phyloP scores from a whole-genome alignment of 2,113 vertebrate species.

The Brienomyrus brachyistius region DNA sequence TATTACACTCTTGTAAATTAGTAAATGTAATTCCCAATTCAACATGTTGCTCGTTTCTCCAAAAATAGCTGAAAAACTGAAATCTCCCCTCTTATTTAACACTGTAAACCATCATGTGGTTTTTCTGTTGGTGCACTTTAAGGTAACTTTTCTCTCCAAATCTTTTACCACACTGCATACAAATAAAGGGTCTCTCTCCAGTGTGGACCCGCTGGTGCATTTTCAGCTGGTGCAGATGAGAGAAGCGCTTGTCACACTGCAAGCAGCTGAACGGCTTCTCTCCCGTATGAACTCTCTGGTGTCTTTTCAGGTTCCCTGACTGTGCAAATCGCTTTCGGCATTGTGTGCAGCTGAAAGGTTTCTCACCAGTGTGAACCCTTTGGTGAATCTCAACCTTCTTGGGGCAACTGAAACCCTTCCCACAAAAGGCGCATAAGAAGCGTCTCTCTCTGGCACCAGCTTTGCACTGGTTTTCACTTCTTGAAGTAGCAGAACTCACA shows the following conservation, averaged over 20 bases:
- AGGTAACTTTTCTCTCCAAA: conserved; percentile 23
- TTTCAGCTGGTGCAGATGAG: conserved; percentile 21
- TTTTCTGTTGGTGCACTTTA: conserved; percentile 24
- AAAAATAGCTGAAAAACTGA: not conserved
- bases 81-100: not conserved
- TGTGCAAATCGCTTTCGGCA: conserved; percentile 21
- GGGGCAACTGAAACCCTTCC: conserved; percentile 20
- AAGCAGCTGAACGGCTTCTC: conserved; percentile 20
- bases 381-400: conserved; percentile 25
- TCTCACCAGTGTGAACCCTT: conserved; percentile 20
- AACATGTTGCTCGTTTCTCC: not conserved
- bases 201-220: conserved; percentile 21
- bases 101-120: conserved; percentile 4
- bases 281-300: conserved; percentile 20
- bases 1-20: not conserved
- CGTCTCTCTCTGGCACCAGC: not conserved
- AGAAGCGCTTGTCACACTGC: conserved; percentile 23
- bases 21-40: not conserved
- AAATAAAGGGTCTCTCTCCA: conserved; percentile 34
- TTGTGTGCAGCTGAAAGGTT: conserved; percentile 20
- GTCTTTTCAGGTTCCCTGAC: conserved; percentile 22
- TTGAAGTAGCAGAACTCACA: not conserved
- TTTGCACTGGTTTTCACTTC: not conserved
- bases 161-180: conserved; percentile 31
- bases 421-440: conserved; percentile 16